Evolutionary conservation across 2,113 vertebrate species (phyloP).

Genomic region (Myrmecophaga tridactyla): DNA sequence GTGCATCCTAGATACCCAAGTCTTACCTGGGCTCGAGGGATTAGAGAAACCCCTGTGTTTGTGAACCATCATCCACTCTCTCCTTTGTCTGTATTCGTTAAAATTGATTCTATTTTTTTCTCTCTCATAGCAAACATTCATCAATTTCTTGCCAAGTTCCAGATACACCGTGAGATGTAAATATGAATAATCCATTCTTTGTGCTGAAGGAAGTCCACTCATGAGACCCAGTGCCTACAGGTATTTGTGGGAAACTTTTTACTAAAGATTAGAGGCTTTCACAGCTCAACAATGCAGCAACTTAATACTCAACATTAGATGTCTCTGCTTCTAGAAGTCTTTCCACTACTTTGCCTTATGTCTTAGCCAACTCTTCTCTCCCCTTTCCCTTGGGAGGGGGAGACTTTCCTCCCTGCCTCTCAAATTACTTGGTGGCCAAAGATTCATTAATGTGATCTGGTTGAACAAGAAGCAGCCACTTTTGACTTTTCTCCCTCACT

Average conservation of each 20-base stretch:
- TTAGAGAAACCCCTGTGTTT: background rate
- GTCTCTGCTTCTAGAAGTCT: background rate
- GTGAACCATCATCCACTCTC: background rate
- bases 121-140: background rate
- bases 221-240: background rate
- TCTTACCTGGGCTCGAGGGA: background rate
- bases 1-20: background rate
- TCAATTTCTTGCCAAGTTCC: conserved; percentile 1
- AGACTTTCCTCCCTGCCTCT: background rate
- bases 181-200: background rate
- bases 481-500: background rate
- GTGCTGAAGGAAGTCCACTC: background rate
- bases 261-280: background rate
- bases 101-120: background rate
- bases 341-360: background rate
- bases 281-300: background rate
- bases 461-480: background rate
- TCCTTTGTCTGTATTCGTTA: background rate
- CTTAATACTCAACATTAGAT: background rate
- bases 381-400: background rate
- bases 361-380: background rate
- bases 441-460: background rate
- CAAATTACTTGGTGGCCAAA: background rate
- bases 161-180: background rate
- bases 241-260: background rate